Conservation (phyloP, 1,140 invertebrate species). For the Palaemon carinicauda region DNA sequence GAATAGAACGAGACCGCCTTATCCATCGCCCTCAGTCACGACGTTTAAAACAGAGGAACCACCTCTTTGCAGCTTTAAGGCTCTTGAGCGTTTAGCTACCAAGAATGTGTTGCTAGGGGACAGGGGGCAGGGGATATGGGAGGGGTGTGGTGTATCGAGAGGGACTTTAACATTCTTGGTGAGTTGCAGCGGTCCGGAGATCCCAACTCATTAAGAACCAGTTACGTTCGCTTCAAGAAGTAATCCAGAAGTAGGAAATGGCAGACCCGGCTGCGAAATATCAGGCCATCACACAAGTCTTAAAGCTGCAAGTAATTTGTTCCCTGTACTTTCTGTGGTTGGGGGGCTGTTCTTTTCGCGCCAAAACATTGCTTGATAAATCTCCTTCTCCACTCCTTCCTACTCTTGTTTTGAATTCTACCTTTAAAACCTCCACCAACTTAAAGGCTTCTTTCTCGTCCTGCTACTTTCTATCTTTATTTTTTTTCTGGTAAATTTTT, state of each 20-base stretch:
- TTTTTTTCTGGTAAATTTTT: background rate
- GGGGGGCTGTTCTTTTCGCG: background rate
- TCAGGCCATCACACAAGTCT: background rate
- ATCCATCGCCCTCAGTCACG: too few relatives aligned
- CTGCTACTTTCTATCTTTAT: background rate
- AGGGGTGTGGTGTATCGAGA: background rate
- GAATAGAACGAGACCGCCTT: too few relatives aligned
- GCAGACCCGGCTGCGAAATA: conserved; percentile 10
- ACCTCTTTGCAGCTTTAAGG: too few relatives aligned
- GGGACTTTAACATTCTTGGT: background rate
- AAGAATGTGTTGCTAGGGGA: too few relatives aligned
- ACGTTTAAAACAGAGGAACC: too few relatives aligned
- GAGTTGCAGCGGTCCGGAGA: background rate
- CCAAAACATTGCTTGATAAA: too few relatives aligned
- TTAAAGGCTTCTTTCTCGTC: background rate
- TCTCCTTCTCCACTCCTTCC: too few relatives aligned
- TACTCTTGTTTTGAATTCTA: too few relatives aligned
- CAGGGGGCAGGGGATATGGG: background rate
- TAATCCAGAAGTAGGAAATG: conserved; percentile 26
- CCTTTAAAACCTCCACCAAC: too few relatives aligned
- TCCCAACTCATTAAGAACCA: conserved; percentile 30
- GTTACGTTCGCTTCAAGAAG: conserved; percentile 25
- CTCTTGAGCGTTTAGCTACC: too few relatives aligned
- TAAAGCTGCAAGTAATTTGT: background rate
- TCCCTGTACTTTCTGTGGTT: background rate